Evolutionary conservation across 30 jellyfish, hydroid and myxozoan genomes (phyloP), one percentile per base, ranked within the genome.

Genomic region (Hydractinia echinata): DNA sequence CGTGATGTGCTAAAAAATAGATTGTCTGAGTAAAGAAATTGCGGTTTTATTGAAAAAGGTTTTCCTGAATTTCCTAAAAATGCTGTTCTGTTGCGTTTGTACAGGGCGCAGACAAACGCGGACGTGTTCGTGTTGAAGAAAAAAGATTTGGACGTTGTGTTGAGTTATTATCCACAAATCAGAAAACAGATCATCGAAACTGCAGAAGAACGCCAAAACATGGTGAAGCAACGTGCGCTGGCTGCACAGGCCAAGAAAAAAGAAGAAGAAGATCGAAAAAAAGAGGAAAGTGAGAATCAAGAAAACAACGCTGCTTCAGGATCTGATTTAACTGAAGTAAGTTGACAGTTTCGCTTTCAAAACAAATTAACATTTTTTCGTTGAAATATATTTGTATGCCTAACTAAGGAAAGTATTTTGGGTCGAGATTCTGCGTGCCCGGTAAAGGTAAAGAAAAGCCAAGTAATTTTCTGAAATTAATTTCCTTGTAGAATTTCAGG

Each of bases 91-190:
- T 30, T 30, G 44, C 21, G 18, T 71, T 71, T 8, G 18, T 76
- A 53, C 72, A 88, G 96, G 68, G 82, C 96, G 10, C 95, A 55
- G 66, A 89, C 95, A 30, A 89, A 89, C 79, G 70, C 61, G 1
- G 95, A 89, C 61, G 74, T 84, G 81, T 81, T 89, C 67, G 86
- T 89, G 18, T 76, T 89, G 20, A 83, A 72, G 54, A 89, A 89
- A 55, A 58, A 80, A 67, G 95, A 89, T 64, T 70, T 89, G 8
- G 96, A 89, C 50, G 83, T 51, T 4, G 82, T 83, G 51, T 73
- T 89, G 85, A 76, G 92, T 54, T 77, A 81, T 66, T 89, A 76
- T 56, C 96, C 96, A 20, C 87, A 83, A 53, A 78, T 89, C 53
- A 80, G 76, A 54, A 60, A 62, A 55, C 51, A 84, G 60, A 84